phyloP scores from a whole-genome alignment of 1,140 invertebrate genomes.

The Spodoptera litura region DNA sequence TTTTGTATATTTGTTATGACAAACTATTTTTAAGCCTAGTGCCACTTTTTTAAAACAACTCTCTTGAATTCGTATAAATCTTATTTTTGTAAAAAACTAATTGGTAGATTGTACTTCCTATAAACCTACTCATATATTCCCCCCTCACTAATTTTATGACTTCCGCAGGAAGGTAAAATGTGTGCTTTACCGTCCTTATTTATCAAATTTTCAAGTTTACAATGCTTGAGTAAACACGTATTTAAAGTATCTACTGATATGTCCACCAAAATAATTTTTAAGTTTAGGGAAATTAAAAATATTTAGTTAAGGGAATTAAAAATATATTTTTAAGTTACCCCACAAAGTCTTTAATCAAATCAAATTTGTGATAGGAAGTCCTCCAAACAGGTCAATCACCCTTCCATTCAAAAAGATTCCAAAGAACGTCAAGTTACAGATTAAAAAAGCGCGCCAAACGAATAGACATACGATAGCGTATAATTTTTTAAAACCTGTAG shows the following conservation, averaged over 20 bases:
- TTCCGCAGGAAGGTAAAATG: constrained; percentile 26
- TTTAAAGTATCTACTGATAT: no score
- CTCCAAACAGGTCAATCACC: constrained; percentile 22
- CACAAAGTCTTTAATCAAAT: no score
- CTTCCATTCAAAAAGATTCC: background rate
- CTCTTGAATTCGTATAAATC: no score
- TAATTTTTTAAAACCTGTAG: constrained; percentile 55
- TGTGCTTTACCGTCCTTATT: background rate
- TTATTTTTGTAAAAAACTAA: no score
- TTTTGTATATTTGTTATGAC: no score
- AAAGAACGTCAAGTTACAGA: constrained; percentile 7
- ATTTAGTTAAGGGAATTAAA: no score
- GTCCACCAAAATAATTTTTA: no score
- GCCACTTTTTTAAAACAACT: no score
- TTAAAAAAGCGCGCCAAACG: constrained; percentile 26
- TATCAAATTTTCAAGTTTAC: background rate
- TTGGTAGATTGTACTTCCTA: background rate
- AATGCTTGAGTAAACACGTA: no score
- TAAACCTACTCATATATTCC: background rate
- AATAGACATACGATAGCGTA: constrained; percentile 37
- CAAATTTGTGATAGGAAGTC: background rate
- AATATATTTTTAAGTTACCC: no score
- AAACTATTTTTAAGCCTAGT: no score
- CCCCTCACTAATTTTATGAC: constrained; percentile 18
- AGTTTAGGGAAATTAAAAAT: no score